Evolutionary conservation across 2,888 invertebrate species (phyloP).

Genomic region (Drosophila colorata): DNA sequence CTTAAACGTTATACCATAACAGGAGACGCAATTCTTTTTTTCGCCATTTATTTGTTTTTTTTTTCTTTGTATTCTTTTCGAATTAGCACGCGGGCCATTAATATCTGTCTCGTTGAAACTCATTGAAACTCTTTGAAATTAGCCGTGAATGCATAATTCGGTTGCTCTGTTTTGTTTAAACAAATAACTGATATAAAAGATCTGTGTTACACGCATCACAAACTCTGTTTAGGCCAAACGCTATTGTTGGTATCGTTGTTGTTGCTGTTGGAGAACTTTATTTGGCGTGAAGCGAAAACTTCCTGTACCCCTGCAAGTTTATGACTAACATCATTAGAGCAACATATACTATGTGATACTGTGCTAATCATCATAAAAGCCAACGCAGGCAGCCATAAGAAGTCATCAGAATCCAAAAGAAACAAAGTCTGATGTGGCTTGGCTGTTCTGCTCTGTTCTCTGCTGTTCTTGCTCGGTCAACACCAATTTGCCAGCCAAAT

Average conservation of each 20-base stretch:
- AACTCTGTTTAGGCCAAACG: conserved; percentile 33
- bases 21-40: conserved; percentile 14
- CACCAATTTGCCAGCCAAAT: conserved; percentile 25
- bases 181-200: conserved; percentile 24
- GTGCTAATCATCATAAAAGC: conserved; percentile 28
- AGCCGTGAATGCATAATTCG: conserved; percentile 27
- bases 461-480: conserved; percentile 16
- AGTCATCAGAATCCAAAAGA: conserved; percentile 19
- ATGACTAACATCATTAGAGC: conserved; percentile 33
- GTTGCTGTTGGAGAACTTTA: conserved; percentile 43
- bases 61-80: not conserved
- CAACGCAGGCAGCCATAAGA: conserved; percentile 9
- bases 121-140: conserved; percentile 28
- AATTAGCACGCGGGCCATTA: conserved; percentile 8
- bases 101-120: not conserved
- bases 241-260: conserved; percentile 18
- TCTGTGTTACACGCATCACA: conserved; percentile 69
- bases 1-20: conserved; percentile 1
- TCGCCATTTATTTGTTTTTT: not conserved
- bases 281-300: conserved; percentile 65
- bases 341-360: conserved; percentile 15
- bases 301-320: conserved; percentile 53
- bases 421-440: conserved; percentile 8
- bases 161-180: conserved; percentile 32
- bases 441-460: conserved; percentile 1